phyloP scores from a whole-genome alignment of 2,888 invertebrate genomes.

The Boloria euphrosyne region DNA sequence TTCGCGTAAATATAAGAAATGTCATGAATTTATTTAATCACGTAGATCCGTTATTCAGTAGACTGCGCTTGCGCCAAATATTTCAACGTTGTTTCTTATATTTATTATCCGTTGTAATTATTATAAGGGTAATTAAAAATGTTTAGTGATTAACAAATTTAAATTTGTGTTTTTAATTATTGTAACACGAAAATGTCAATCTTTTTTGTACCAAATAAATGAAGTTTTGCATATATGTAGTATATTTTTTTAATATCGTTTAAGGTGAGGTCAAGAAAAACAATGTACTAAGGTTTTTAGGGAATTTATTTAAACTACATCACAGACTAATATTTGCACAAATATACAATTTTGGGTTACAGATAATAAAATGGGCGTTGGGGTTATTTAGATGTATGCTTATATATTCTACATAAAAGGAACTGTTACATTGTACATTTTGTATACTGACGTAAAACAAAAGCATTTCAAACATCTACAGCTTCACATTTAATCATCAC shows the following conservation, averaged over 20 bases:
- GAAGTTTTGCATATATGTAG: conserved; percentile 40
- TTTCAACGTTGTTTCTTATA: conserved; percentile 24
- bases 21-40: conserved; percentile 28
- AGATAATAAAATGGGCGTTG: neutral
- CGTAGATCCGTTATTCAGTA: conserved; percentile 47
- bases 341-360: conserved; percentile 2
- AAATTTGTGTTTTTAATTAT: conserved; percentile 35
- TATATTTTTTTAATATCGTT: conserved; percentile 1
- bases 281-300: neutral
- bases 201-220: conserved; percentile 64
- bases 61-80: conserved; percentile 67
- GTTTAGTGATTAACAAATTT: conserved; percentile 30
- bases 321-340: conserved; percentile 37
- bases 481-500: no score
- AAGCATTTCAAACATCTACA: no score
- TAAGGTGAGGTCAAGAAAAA: neutral
- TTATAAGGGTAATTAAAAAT: neutral
- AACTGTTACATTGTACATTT: neutral
- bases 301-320: conserved; percentile 26
- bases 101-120: conserved; percentile 20
- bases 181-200: conserved; percentile 43
- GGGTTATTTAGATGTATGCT: neutral
- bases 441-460: no score
- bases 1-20: no score
- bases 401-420: conserved; percentile 1